phyloP scores from a whole-genome alignment of 64 coral and sea anemone species.

The Actinia equina region DNA sequence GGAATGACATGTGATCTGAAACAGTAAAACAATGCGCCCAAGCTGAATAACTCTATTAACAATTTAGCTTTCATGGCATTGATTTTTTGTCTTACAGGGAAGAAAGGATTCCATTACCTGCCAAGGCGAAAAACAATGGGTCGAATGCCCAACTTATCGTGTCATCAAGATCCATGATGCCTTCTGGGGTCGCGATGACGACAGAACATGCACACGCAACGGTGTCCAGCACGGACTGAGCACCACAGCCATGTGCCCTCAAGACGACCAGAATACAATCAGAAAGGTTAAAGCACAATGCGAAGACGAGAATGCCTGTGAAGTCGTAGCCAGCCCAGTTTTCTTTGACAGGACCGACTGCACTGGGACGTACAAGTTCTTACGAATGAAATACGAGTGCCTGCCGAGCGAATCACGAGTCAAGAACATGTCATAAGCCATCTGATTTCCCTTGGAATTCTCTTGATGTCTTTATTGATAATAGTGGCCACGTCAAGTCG shows the following conservation, averaged over 20 bases:
- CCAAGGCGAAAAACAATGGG: slow-evolving; percentile 95
- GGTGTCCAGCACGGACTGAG: slow-evolving; percentile 80
- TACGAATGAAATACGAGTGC: slow-evolving; percentile 84
- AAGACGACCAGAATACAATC: slow-evolving; percentile 93
- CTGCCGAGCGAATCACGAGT: slow-evolving; percentile 84
- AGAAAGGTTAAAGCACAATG: slow-evolving; percentile 89
- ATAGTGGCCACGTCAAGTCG: not conserved
- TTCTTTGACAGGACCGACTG: slow-evolving; percentile 99
- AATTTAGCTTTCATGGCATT: too few relatives aligned
- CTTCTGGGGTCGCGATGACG: slow-evolving; percentile 99
- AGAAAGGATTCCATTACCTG: slow-evolving; percentile 72
- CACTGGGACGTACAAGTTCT: slow-evolving; percentile 75
- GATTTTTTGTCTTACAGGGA: slow-evolving; percentile 42
- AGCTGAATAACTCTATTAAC: too few relatives aligned
- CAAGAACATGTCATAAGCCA: slow-evolving; percentile 25
- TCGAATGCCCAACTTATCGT: slow-evolving; percentile 84
- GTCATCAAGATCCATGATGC: slow-evolving; percentile 84
- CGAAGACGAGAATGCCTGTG: slow-evolving; percentile 91
- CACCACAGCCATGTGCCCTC: slow-evolving; percentile 85
- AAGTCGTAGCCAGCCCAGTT: slow-evolving; percentile 72
- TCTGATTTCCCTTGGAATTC: not conserved
- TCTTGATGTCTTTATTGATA: not conserved
- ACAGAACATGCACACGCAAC: slow-evolving; percentile 69
- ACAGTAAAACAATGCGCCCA: too few relatives aligned
- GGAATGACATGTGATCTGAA: too few relatives aligned